phyloP scores from a whole-genome alignment of 2,797 vertebrate species.

The Clarias platycephalus region DNA sequence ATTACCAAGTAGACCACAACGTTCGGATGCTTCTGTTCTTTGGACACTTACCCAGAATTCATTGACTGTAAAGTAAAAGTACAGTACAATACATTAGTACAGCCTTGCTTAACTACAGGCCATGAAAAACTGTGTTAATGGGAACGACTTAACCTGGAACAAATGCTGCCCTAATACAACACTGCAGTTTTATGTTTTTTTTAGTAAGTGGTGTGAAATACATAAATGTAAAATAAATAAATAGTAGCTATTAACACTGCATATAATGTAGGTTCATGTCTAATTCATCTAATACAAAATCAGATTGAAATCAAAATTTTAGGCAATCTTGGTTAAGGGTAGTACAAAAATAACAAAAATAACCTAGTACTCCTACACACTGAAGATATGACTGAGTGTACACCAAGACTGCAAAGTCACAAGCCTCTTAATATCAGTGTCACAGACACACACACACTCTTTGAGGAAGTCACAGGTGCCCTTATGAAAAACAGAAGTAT shows the following conservation, averaged over 20 bases:
- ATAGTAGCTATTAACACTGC: not conserved
- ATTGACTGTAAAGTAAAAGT: conserved; percentile 71
- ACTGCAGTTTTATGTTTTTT: too few species aligned
- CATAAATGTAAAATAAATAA: not conserved
- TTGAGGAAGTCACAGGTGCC: conserved; percentile 51
- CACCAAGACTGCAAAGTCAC: conserved; percentile 36
- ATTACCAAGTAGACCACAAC: conserved; percentile 80
- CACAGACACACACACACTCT: conserved; percentile 29
- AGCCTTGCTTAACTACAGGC: not conserved
- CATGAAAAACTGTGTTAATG: not conserved
- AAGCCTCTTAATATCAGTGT: conserved; percentile 49
- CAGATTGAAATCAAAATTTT: not conserved
- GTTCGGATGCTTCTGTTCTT: conserved; percentile 89
- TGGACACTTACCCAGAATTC: conserved; percentile 90
- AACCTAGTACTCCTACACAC: not conserved
- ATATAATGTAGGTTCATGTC: not conserved
- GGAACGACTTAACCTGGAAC: not conserved
- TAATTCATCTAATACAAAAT: not conserved
- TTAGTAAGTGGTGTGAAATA: not conserved
- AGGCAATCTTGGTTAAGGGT: not conserved
- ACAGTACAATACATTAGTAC: not conserved
- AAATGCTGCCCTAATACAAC: too few species aligned
- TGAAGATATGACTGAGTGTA: conserved; percentile 4
- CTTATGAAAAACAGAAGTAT: conserved; percentile 53
- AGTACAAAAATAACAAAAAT: not conserved